Conservation (phyloP, 2,797 vertebrate species). For the Urocyon cinereoargenteus region DNA sequence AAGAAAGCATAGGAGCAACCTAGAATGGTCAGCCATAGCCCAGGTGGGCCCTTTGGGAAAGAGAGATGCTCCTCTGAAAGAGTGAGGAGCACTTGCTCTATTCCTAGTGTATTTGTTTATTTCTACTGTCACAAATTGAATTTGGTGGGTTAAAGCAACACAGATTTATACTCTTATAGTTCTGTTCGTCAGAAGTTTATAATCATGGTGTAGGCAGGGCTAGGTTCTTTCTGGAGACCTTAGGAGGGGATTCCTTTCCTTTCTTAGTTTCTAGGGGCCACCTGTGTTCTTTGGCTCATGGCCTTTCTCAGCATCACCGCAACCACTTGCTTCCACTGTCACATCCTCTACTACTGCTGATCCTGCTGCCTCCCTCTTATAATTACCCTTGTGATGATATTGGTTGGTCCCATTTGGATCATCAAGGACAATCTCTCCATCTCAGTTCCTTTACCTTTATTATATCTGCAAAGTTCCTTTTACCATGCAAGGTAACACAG, state of each 20-base stretch:
- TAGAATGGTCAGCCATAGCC: background rate
- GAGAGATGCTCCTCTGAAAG: background rate
- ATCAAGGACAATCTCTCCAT: background rate
- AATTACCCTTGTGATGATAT: background rate
- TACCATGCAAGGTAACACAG: background rate
- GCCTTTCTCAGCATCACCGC: background rate
- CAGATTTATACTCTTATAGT: background rate
- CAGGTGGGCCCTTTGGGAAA: background rate
- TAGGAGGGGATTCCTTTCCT: background rate
- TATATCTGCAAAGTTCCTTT: background rate
- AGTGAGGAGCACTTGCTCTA: background rate
- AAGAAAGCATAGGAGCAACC: background rate
- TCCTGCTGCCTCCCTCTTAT: background rate
- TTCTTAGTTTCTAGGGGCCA: conserved; percentile 20
- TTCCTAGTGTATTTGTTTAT: background rate
- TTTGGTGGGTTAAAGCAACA: conserved; percentile 42
- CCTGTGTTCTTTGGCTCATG: background rate
- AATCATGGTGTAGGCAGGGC: background rate
- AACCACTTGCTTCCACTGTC: background rate
- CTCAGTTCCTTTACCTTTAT: background rate
- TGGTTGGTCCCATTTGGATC: background rate
- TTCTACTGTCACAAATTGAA: conserved; percentile 11
- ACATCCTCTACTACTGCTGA: background rate
- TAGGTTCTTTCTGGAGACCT: conserved; percentile 43
- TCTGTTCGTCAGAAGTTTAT: conserved; percentile 31